Evolutionary conservation across 1,140 invertebrate genomes (phyloP).

Genomic region (Probaryconus sp.): DNA sequence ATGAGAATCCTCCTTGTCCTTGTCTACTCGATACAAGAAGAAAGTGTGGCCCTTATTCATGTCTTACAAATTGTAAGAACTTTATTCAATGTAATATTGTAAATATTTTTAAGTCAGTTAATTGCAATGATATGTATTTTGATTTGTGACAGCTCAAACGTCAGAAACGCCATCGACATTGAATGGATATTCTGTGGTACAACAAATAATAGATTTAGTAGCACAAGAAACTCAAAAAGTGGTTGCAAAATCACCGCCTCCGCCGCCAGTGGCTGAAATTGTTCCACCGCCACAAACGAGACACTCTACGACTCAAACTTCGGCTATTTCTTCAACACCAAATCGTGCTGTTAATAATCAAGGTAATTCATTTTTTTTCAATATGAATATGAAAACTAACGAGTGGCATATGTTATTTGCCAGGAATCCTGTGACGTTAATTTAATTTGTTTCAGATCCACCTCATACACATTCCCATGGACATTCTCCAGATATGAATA

Average conservation of each 20-base stretch:
- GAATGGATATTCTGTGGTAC: conserved; percentile 53
- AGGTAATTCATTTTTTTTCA: conserved; percentile 55
- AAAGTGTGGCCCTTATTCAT: conserved; percentile 65
- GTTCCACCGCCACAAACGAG: conserved; percentile 72
- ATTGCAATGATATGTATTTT: neutral
- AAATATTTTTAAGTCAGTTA: too few species aligned
- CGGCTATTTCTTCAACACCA: too few species aligned
- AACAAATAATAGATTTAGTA: conserved; percentile 27
- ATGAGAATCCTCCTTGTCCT: conserved; percentile 69
- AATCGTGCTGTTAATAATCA: too few species aligned
- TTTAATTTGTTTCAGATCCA: conserved; percentile 62
- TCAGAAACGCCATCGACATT: conserved; percentile 33
- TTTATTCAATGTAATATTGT: too few species aligned
- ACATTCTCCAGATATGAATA: conserved; percentile 65
- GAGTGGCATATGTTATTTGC: too few species aligned
- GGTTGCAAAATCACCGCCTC: conserved; percentile 30
- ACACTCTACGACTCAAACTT: conserved; percentile 76
- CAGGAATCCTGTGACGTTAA: too few species aligned
- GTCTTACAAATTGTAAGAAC: conserved; percentile 65
- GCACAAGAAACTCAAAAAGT: conserved; percentile 38
- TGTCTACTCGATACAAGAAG: conserved; percentile 68
- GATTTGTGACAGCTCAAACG: conserved; percentile 22
- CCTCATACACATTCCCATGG: conserved; percentile 69
- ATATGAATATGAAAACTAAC: too few species aligned
- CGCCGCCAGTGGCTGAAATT: conserved; percentile 51